Base-by-base conservation (phyloP, 2,797 vertebrate genomes). In the Ispidina picta region DNA sequence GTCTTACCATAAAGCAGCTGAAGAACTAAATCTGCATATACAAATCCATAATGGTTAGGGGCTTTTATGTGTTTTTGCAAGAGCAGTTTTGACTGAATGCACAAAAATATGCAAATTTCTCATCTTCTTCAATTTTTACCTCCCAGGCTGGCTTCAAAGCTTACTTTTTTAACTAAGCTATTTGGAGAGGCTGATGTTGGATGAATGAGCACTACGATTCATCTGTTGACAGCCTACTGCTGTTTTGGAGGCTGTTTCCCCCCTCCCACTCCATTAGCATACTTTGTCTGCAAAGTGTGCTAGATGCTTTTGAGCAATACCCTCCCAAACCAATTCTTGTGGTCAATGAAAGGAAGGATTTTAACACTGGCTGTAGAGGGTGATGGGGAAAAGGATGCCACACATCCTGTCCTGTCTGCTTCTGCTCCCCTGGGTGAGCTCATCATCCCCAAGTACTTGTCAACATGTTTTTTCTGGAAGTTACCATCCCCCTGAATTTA, bases 61-160 rank as follows among this genome's bases (percentile, higher is more conserved):
- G 65, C 77, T 91, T 83, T 93, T 84, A 91, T 87, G 88, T 71
- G 51, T 62, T 95, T 95, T 92, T 86, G 68, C 74, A 62, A 51
- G 55, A 91, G 62, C 18, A 44, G 35, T 90, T 95, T 95, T 86
- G 65, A 95, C 55, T 85, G 89, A 93, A 90, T 83, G 60, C 65
- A 91, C 72, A 86, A 84, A 94, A 95, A 80, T 33, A 95, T 84
- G 83, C 83, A 94, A 92, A 93, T 95, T 92, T 84, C 83, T 84
- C 75, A 35, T 92, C 65, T 74, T 74, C 71, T 82, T 74, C 83
- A 55, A 20, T 86, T 80, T 91, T 86, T 91, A 83, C 81, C 58
- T 92, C 86, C 83, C 22, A 63, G 72, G 48, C 72, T 93, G 69
- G 49, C 86, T 91, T 95, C 95, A 94, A 93, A 96, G 75, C 64